Evolutionary conservation across 2,797 vertebrate species (phyloP).

Genomic region (Clarias pachynema): DNA sequence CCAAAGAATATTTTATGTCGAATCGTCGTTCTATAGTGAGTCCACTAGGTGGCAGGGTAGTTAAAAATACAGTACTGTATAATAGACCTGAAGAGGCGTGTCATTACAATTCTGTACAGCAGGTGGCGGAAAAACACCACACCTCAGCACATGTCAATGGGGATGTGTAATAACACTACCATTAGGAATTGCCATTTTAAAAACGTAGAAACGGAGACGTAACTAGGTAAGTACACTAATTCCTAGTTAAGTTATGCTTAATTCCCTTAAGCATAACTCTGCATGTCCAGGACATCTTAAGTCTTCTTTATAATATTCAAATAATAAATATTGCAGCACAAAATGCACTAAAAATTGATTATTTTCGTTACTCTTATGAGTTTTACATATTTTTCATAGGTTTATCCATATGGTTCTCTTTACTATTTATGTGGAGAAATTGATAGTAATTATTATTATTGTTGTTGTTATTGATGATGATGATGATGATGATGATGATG

Average conservation of each 20-base stretch:
- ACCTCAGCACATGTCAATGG: neutral
- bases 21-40: neutral
- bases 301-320: neutral
- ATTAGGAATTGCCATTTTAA: no score
- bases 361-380: neutral
- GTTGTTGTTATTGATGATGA: neutral
- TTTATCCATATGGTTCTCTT: neutral
- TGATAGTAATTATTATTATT: neutral
- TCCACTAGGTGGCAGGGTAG: constrained; percentile 23
- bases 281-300: neutral
- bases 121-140: neutral
- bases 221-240: no score
- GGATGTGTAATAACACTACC: no score
- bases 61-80: neutral
- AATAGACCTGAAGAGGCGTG: neutral
- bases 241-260: no score
- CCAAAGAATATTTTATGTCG: neutral
- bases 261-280: neutral
- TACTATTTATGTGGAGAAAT: neutral
- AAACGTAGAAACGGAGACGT: neutral
- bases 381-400: neutral
- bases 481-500: neutral
- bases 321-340: neutral
- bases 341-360: neutral
- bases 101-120: neutral